These are phyloP conservation scores for Plectus sambesii DNA, from an alignment of 1,140 invertebrate genomes.

Conservation along the genomic window DNA sequence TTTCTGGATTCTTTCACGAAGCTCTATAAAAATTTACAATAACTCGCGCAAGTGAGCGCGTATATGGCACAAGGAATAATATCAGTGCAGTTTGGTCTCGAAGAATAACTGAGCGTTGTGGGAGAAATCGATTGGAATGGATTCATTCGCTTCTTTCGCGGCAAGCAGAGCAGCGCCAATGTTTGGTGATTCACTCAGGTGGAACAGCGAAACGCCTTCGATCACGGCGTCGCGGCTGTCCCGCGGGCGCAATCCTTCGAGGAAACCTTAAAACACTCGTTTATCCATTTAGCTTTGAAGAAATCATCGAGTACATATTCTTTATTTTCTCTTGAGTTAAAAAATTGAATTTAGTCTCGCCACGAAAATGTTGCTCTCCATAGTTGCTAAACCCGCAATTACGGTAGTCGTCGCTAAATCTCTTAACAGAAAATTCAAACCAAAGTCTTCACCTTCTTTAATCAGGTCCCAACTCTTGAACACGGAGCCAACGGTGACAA, in stretches of 20 bases:
- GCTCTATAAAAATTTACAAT: too few species aligned
- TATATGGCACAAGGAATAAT: too few species aligned
- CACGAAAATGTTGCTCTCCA: too few species aligned
- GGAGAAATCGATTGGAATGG: slow-evolving; percentile 51
- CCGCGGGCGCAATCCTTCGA: slow-evolving; percentile 28
- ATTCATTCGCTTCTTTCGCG: slow-evolving; percentile 53
- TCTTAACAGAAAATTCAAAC: slow-evolving; percentile 2
- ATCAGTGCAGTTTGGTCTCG: too few species aligned
- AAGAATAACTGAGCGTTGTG: slow-evolving; percentile 52
- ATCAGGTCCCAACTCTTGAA: slow-evolving; percentile 82
- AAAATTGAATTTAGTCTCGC: too few species aligned
- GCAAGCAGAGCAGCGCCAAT: slow-evolving; percentile 65
- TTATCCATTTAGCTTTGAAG: neutral
- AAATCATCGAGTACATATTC: slow-evolving; percentile 48
- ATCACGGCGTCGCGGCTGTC: slow-evolving; percentile 36
- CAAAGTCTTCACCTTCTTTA: slow-evolving; percentile 54
- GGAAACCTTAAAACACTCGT: slow-evolving; percentile 35
- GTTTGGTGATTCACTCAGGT: slow-evolving; percentile 57
- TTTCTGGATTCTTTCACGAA: too few species aligned
- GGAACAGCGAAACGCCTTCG: slow-evolving; percentile 56
- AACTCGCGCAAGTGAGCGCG: too few species aligned
- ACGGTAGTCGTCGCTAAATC: too few species aligned
- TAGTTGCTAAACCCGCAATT: too few species aligned
- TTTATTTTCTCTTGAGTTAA: slow-evolving; percentile 35
- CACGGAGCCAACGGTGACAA: slow-evolving; percentile 86